Conservation (phyloP, 2,888 invertebrate species). For the Morpho deidamia region DNA sequence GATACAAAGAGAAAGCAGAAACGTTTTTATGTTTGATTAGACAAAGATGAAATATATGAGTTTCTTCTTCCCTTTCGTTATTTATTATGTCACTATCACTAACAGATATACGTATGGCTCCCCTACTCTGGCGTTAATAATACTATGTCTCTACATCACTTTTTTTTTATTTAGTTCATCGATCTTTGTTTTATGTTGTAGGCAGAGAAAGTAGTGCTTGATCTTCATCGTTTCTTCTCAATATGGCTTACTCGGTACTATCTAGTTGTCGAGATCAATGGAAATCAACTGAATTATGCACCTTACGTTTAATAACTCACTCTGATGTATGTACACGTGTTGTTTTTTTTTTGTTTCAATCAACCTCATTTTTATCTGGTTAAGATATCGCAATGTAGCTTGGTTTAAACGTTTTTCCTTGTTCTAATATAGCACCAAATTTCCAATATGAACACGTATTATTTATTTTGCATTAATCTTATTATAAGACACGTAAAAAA, state of each 20-base stretch:
- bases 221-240: slow-evolving; percentile 88
- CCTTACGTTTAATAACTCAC: slow-evolving; percentile 61
- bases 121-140: too few species aligned
- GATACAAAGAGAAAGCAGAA: too few species aligned
- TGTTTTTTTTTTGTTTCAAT: slow-evolving; percentile 39
- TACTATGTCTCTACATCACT: slow-evolving; percentile 15
- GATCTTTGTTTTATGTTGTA: slow-evolving; percentile 76
- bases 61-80: too few species aligned
- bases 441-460: background rate
- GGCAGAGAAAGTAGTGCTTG: slow-evolving; percentile 86
- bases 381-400: background rate
- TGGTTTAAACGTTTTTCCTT: background rate
- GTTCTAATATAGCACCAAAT: background rate
- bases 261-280: slow-evolving; percentile 50
- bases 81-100: too few species aligned
- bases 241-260: slow-evolving; percentile 80
- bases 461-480: background rate
- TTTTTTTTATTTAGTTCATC: slow-evolving; percentile 41
- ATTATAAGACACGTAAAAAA: too few species aligned
- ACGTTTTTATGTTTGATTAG: too few species aligned
- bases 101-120: background rate
- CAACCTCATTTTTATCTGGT: background rate
- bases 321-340: slow-evolving; percentile 63
- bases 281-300: slow-evolving; percentile 55
- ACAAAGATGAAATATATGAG: too few species aligned